These are phyloP conservation scores for Xestia sexstrigata DNA, from an alignment of 2,888 invertebrate species.

Conservation along the genomic window DNA sequence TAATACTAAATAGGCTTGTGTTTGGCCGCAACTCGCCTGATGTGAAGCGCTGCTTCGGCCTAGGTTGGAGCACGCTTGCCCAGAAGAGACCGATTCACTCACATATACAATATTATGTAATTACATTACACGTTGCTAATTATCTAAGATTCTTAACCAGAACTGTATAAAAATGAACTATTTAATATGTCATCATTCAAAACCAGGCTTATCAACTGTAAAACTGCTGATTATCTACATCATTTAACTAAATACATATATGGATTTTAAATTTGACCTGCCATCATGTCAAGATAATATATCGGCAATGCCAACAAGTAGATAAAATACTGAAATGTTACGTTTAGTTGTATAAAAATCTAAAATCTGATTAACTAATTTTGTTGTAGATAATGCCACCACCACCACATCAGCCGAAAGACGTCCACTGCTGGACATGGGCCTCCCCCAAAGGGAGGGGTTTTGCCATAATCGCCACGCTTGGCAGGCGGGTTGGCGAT, in stretches of 20 bases:
- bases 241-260: not conserved
- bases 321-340: conserved; percentile 2
- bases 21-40: too few relatives aligned
- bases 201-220: not conserved
- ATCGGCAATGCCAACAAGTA: conserved; percentile 9
- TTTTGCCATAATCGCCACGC: too few relatives aligned
- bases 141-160: not conserved
- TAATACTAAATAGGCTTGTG: too few relatives aligned
- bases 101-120: too few relatives aligned
- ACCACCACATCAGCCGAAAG: too few relatives aligned
- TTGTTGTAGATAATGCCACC: not conserved
- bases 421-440: too few relatives aligned
- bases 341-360: not conserved
- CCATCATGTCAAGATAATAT: not conserved
- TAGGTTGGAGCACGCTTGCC: too few relatives aligned
- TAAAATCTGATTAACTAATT: conserved; percentile 7
- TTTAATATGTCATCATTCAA: not conserved
- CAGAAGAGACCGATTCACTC: too few relatives aligned
- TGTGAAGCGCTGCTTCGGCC: too few relatives aligned
- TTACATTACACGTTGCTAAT: too few relatives aligned
- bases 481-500: too few relatives aligned
- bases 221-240: not conserved
- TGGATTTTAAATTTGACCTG: not conserved
- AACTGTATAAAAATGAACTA: not conserved
- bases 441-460: too few relatives aligned